Base-by-base conservation (phyloP, 2,797 vertebrate species). In the Pangasius larnaudii region DNA sequence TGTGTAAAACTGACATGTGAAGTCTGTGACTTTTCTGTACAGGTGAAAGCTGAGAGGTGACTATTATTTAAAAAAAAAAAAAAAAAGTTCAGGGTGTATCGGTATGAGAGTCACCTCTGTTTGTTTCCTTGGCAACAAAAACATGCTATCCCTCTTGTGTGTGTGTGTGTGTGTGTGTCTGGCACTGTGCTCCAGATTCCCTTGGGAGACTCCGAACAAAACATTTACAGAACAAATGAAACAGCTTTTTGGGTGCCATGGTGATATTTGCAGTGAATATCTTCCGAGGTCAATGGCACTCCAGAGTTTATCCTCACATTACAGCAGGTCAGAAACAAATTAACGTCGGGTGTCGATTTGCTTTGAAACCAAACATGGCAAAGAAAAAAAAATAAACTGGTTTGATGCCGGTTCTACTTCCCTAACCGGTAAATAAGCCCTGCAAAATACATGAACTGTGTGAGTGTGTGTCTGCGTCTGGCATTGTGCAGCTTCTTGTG, bases 51-150 rank as follows among this genome's bases (percentile, higher is more conserved):
- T n/a, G 16, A 78, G 49, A n/a, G 16, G 16, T 53, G 49, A 78
- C 14, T 18, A 19, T 30, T 53, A 24, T 42, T 42, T 3, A 13
- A 36, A 72, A 51, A 10, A 49, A n/a, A 51, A 58, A 39, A 3
- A 61, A 89, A 89, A 63, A 86, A 84, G 85, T 83, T 86, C 53
- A 18, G 53, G 83, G 85, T 89, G 88, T 89, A 89, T 86, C 88
- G 87, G 46, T 85, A 89, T 84, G 88, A 89, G 84, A 88, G 88
- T 81, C 85, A 90, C 89, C 86, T 92, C 84, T 89, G 90, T 93
- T 92, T 92, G 91, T 93, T 93, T 93, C 92, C 91, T 67, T 92
- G 91, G 90, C 90, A 92, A 93, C 92, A 90, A 88, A 90, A 86
- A 79, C 87, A 89, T 90, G 88, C 87, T 74, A 90, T 89, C 85